Base-by-base conservation (phyloP, 1,140 invertebrate genomes). In the Neodiprion virginianus region DNA sequence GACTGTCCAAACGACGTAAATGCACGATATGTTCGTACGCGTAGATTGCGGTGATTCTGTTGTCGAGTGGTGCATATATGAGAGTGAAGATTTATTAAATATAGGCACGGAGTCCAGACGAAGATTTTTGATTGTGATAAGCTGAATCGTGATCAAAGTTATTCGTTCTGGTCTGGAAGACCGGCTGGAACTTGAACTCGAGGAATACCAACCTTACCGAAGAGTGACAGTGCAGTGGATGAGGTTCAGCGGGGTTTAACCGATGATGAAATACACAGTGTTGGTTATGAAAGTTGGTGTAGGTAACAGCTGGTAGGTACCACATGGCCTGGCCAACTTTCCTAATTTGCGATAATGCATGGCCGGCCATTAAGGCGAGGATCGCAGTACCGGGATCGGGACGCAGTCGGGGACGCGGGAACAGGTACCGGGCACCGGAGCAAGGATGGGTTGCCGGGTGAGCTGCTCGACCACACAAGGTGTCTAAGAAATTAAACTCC, bases 321-420 rank as follows among this genome's bases (percentile, higher is more conserved):
- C 82, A 79, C 82, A 80, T 84, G 82, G 80, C 82, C 80, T 77
- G 67, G 48, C 76, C 74, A 85, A 85, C 83, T 85, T 85, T 84
- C 80, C 84, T 84, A 82, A 84, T 85, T 85, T 85, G 83, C 79
- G 82, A 82, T 85, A 85, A 85, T 84, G 79, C 84, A 84, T 84
- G 84, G 80, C 79, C 77, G 77, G 77, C 84, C 83, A 85, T 85
- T 85, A 84, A 83, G 81, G 80, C 80, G 75, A 74, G 74, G 79
- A 78, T 75, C 71, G 69, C 28, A 40, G 28, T 40, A 40, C 28
- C 28, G 28, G 28, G 28, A 40, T 40, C 28, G 28, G 28, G 28
- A 40, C 28, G 28, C 28, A 40, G 28, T 40, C 28, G 28, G 28
- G 53, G 53, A 61, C 53, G 28, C 11, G 53, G 11, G 11, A 61